Percentiles rank a stretch among this genome's conserved stretches.
Conservation (phyloP, 2,888 invertebrate species). For the Melipona bicolor region DNA sequence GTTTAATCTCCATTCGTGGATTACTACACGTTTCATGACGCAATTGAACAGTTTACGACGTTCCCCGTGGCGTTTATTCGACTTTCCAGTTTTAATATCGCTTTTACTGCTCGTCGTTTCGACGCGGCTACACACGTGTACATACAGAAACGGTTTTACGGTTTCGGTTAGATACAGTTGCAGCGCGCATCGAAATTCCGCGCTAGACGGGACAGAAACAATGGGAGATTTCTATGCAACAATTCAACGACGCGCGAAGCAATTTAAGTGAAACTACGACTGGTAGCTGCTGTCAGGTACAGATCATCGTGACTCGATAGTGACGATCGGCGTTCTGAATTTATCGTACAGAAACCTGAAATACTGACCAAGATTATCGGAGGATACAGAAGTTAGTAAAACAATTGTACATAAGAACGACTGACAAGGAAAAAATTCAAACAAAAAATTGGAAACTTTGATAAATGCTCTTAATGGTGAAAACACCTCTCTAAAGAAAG, state of each 20-base stretch:
- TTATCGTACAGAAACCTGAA: slow-evolving; percentile 39
- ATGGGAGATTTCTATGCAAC: slow-evolving; percentile 52
- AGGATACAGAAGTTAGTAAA: no score
- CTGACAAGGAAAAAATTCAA: no score
- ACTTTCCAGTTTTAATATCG: slow-evolving; percentile 13
- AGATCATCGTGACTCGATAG: slow-evolving; percentile 58
- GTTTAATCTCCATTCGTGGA: neutral
- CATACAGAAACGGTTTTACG: neutral
- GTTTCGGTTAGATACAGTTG: neutral
- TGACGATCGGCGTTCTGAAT: slow-evolving; percentile 53
- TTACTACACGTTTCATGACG: slow-evolving; percentile 3
- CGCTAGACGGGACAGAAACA: slow-evolving; percentile 48
- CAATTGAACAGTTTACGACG: neutral
- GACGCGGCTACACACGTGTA: neutral
- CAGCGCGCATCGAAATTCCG: slow-evolving; percentile 22
- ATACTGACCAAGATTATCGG: slow-evolving; percentile 49
- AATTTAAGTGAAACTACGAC: slow-evolving; percentile 70
- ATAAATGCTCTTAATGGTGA: neutral
- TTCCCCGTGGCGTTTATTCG: neutral
- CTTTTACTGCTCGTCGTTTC: slow-evolving; percentile 21
- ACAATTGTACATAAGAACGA: no score
- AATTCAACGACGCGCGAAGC: slow-evolving; percentile 67
- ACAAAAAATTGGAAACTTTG: no score
- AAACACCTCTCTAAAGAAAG: no score
- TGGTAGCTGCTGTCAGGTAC: neutral